Conservation (phyloP, 2,888 invertebrate genomes). For the Polydesmus complanatus region DNA sequence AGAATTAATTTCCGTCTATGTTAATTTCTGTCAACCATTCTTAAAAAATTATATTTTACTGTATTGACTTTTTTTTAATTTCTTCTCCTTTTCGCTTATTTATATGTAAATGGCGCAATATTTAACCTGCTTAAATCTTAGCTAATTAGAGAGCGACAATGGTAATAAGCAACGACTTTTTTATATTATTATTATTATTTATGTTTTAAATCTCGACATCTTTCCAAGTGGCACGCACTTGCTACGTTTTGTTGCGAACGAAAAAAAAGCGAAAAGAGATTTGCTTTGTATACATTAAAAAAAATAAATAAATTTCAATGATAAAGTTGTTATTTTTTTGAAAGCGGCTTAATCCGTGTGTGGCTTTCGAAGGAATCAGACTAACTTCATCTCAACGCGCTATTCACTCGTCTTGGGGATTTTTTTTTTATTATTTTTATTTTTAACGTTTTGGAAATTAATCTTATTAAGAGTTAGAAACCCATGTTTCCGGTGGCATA, state of each 20-base stretch:
- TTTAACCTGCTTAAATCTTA: no score
- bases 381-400: neutral
- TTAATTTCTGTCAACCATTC: no score
- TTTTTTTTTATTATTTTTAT: neutral
- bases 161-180: neutral
- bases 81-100: no score
- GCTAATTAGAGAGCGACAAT: neutral
- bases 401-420: neutral
- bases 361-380: neutral
- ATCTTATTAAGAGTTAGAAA: neutral
- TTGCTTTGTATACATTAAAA: neutral
- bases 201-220: neutral
- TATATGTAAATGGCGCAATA: no score
- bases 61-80: no score
- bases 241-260: no score
- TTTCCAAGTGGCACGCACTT: neutral
- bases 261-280: no score
- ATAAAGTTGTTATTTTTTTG: neutral
- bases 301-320: neutral
- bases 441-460: neutral
- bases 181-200: neutral
- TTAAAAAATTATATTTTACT: no score
- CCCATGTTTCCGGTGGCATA: neutral
- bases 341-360: neutral
- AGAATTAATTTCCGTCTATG: no score